Evolutionary conservation across 2,888 invertebrate genomes (phyloP).

Genomic region (Stenodema calcarata): DNA sequence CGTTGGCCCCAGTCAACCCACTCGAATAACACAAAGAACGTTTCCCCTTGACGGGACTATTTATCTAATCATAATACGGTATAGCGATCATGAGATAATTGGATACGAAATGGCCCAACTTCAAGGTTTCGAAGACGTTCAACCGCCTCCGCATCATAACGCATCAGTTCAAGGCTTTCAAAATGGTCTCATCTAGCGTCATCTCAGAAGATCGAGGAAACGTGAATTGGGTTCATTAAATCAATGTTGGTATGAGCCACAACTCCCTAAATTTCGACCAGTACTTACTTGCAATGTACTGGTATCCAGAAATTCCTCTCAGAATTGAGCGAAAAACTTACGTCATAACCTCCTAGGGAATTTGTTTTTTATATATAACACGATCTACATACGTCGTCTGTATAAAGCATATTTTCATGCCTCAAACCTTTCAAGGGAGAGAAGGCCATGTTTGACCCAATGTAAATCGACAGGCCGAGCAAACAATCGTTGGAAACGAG

Average conservation of each 20-base stretch:
- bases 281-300: too few species aligned
- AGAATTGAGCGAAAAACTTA: too few species aligned
- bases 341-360: too few species aligned
- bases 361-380: too few species aligned
- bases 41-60: conserved; percentile 26
- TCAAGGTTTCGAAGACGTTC: conserved; percentile 25
- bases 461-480: too few species aligned
- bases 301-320: too few species aligned
- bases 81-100: conserved; percentile 31
- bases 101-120: not conserved
- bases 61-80: conserved; percentile 35
- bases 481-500: not conserved
- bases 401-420: too few species aligned
- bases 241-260: too few species aligned
- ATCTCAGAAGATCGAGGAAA: not conserved
- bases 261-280: too few species aligned
- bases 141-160: not conserved
- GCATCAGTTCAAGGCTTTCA: not conserved
- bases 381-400: too few species aligned
- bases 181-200: not conserved
- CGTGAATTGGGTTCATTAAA: not conserved
- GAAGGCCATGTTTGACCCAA: too few species aligned
- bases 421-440: too few species aligned
- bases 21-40: conserved; percentile 27
- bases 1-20: conserved; percentile 38